Base-by-base conservation (phyloP, 1,140 invertebrate genomes). In the Philaenus spumarius region DNA sequence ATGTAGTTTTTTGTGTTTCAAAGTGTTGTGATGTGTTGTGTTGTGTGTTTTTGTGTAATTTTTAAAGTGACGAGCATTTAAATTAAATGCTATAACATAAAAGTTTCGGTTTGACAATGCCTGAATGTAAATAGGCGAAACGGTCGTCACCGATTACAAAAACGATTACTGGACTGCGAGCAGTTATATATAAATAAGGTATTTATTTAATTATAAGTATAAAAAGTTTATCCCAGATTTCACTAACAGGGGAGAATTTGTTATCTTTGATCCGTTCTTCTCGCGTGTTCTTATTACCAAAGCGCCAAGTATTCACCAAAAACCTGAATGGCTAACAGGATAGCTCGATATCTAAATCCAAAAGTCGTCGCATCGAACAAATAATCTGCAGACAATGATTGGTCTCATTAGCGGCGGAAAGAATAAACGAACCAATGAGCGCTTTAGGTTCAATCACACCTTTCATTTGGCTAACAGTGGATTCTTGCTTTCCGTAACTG, bases 241-340 rank as follows among this genome's bases (percentile, higher is more conserved):
- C 47, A 12, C 50, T 24, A 11, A 70, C 65, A 39, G 68, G 56
- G 15, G 65, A 65, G 53, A 66, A 48, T 59, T 68, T 64, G 54
- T 64, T 59, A 4, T 48, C 23, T 55, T 58, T 43, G 39, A 55
- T 62, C 47, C 66, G 58, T 50, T 60, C 58, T 2, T 42, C 23
- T 52, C 69, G 55, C 19, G 67, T 68, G 48, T 26, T 39, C 63
- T 67, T 68, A 45, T 70, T 62, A 59, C 72, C 67, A 58, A 73
- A 70, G 37, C 70, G 60, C 6, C 73, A 39, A 59, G 64, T 69
- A 40, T 61, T 54, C 23, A 69, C 39, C n/a, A 75, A 40, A 64
- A 73, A 73, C 50, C 62, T 50, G 61, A 73, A 75, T 59, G 26
- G 48, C 17, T 22, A 54, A 63, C 70, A 73, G 73, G 15, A 52